phyloP scores from a whole-genome alignment of 2,888 invertebrate species.

The Suillia variegata region DNA sequence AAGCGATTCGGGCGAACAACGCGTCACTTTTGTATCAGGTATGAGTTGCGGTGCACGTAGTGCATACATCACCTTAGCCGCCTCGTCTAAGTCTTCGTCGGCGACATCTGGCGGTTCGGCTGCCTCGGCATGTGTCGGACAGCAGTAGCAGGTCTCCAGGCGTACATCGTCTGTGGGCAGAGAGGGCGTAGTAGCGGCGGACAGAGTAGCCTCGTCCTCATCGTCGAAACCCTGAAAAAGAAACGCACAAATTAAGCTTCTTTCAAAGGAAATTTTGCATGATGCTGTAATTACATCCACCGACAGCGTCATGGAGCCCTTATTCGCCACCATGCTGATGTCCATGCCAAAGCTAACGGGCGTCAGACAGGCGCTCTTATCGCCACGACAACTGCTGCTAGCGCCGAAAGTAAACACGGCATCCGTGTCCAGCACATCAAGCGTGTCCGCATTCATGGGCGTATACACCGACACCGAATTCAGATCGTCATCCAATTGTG shows the following conservation, averaged over 20 bases:
- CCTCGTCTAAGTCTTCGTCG: slow-evolving; percentile 32
- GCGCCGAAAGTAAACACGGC: slow-evolving; percentile 34
- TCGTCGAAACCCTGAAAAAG: slow-evolving; percentile 60
- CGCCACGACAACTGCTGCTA: slow-evolving; percentile 38
- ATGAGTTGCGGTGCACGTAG: slow-evolving; percentile 16
- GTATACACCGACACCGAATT: slow-evolving; percentile 62
- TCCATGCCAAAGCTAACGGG: slow-evolving; percentile 72
- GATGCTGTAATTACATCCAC: slow-evolving; percentile 49
- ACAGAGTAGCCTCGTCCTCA: slow-evolving; percentile 66
- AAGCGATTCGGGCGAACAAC: slow-evolving; percentile 38
- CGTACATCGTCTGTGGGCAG: slow-evolving; percentile 45
- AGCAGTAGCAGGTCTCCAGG: slow-evolving; percentile 47
- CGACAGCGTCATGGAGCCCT: slow-evolving; percentile 65
- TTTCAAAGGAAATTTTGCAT: neutral
- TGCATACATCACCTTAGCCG: neutral
- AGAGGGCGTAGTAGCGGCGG: slow-evolving; percentile 62
- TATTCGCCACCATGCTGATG: slow-evolving; percentile 73
- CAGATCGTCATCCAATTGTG: slow-evolving; percentile 66
- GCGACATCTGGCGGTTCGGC: slow-evolving; percentile 45
- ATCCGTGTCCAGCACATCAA: slow-evolving; percentile 35
- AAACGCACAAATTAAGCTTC: too few species aligned
- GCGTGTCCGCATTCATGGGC: slow-evolving; percentile 60
- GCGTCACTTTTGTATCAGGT: slow-evolving; percentile 31
- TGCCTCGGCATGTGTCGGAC: slow-evolving; percentile 41
- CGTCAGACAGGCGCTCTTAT: slow-evolving; percentile 60